These are phyloP conservation scores for Cathartes aura DNA, from an alignment of 2,113 vertebrate species.

Conservation along the genomic window DNA sequence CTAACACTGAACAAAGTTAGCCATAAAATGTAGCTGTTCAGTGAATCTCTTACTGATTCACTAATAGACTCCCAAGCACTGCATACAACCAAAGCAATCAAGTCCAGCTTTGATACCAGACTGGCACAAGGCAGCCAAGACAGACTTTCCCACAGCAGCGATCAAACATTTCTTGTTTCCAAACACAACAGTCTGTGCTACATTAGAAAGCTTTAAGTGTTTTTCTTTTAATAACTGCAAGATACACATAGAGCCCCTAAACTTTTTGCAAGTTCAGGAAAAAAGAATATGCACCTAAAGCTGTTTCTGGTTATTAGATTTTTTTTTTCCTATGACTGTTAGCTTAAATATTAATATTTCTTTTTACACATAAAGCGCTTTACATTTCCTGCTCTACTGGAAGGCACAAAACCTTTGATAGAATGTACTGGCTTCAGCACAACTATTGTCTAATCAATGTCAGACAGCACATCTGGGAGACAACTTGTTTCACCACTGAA, in stretches of 20 bases:
- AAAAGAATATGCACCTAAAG: background rate
- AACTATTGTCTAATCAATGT: background rate
- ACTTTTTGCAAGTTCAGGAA: background rate
- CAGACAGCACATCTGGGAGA: background rate
- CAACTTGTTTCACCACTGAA: background rate
- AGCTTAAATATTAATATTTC: background rate
- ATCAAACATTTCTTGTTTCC: background rate
- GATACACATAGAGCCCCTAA: background rate
- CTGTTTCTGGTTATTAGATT: background rate
- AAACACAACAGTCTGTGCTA: slow-evolving; percentile 2
- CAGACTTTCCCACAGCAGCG: background rate
- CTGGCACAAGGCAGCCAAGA: background rate
- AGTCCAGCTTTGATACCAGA: background rate
- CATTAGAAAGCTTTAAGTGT: background rate
- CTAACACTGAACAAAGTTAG: background rate
- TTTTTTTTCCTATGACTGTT: background rate
- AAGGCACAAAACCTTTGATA: background rate
- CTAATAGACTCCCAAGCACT: background rate
- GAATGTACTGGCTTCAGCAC: slow-evolving; percentile 1
- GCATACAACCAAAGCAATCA: background rate
- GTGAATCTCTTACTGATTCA: background rate
- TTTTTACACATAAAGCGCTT: background rate
- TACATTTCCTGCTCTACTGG: background rate
- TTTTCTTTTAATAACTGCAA: background rate
- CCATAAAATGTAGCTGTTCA: background rate